Evolutionary conservation across 2,797 vertebrate species (phyloP).

Genomic region (Myiotriccus ornatus): DNA sequence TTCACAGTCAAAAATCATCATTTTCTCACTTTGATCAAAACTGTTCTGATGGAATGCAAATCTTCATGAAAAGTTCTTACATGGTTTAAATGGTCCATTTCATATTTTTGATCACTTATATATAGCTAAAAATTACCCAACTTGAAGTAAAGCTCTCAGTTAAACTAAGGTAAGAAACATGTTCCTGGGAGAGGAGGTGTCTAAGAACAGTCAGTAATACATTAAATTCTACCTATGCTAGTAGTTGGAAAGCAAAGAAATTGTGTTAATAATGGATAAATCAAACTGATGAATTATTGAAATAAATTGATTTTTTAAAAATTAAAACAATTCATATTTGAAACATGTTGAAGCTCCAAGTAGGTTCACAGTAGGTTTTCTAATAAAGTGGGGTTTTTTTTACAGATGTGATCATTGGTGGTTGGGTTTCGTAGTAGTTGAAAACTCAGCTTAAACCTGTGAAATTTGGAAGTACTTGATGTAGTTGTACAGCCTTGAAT

Average conservation of each 20-base stretch:
- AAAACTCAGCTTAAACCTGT: not conserved
- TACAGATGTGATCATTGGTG: not conserved
- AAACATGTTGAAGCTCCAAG: not conserved
- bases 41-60: not conserved
- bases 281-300: not conserved
- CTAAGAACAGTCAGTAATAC: not conserved
- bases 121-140: not conserved
- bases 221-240: not conserved
- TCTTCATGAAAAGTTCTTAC: not conserved
- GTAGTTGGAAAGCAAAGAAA: not conserved
- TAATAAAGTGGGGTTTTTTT: not conserved
- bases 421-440: not conserved
- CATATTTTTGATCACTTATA: not conserved
- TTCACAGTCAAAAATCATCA: not conserved
- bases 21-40: conserved; percentile 9
- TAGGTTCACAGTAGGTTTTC: not conserved
- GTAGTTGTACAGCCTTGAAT: not conserved
- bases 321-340: not conserved
- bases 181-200: not conserved
- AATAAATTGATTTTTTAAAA: accelerated
- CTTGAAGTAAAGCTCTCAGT: not conserved
- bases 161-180: not conserved
- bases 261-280: not conserved
- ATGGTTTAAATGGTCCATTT: not conserved
- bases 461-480: not conserved